Conservation (phyloP, 2,888 invertebrate species). For the Pedicia rivosa region DNA sequence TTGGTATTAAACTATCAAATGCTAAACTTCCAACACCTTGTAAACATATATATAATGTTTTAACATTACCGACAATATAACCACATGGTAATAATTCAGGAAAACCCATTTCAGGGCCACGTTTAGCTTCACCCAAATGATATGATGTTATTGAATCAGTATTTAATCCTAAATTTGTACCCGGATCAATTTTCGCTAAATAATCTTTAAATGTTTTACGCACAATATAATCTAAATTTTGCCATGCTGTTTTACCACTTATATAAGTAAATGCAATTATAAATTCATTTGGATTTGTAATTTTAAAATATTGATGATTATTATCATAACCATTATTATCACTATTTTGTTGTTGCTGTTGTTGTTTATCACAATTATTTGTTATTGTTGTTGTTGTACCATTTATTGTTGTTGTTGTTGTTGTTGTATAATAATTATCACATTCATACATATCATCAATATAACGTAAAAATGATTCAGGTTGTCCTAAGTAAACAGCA, state of each 20-base stretch:
- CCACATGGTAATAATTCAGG: conserved; percentile 89
- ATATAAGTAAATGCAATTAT: conserved; percentile 80
- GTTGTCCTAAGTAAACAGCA: conserved; percentile 72
- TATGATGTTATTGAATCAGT: conserved; percentile 87
- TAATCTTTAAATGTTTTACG: conserved; percentile 90
- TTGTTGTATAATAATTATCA: conserved; percentile 44
- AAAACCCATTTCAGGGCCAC: conserved; percentile 61
- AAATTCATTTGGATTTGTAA: conserved; percentile 51
- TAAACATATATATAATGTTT: conserved; percentile 77
- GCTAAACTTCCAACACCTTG: conserved; percentile 75
- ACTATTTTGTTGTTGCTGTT: conserved; percentile 9
- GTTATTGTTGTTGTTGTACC: conserved; percentile 33
- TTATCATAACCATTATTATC: conserved; percentile 14
- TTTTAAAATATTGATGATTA: conserved; percentile 38
- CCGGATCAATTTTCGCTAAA: conserved; percentile 80
- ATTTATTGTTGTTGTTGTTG: conserved; percentile 40
- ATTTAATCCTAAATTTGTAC: conserved; percentile 67
- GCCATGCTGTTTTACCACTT: conserved; percentile 89
- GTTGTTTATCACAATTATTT: no score
- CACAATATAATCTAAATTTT: conserved; percentile 80
- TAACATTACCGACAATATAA: conserved; percentile 77
- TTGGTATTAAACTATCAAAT: conserved; percentile 90
- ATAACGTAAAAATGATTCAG: conserved; percentile 57
- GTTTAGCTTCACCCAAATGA: conserved; percentile 78
- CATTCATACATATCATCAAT: conserved; percentile 48